Conservation (phyloP, 30 jellyfish, hydroid and myxozoan genomes). For the Mastigias papua region DNA sequence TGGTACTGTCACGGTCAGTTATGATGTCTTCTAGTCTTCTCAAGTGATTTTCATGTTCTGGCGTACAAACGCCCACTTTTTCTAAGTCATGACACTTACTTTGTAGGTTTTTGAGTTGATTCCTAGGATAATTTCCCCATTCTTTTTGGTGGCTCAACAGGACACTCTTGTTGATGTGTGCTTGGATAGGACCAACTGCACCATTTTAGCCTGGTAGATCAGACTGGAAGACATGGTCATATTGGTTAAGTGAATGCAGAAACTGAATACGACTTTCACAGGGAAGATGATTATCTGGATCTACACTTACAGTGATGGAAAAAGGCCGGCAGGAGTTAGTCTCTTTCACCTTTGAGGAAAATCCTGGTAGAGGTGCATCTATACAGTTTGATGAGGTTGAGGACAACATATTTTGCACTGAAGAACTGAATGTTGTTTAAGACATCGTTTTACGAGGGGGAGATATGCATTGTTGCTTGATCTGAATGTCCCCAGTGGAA, state of each 20-base stretch:
- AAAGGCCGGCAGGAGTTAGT: not conserved
- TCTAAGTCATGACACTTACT: conserved; percentile 61
- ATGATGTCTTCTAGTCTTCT: too few species aligned
- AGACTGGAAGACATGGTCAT: conserved; percentile 35
- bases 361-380: not conserved
- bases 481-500: too few species aligned
- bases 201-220: conserved; percentile 74
- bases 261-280: not conserved
- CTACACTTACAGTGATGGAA: not conserved
- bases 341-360: not conserved
- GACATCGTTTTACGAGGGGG: too few species aligned
- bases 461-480: too few species aligned
- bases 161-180: conserved; percentile 74
- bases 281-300: not conserved
- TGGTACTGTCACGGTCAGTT: too few species aligned
- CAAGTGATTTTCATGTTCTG: too few species aligned
- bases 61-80: conserved; percentile 63
- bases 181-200: conserved; percentile 58
- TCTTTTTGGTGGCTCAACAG: conserved; percentile 58
- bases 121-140: conserved; percentile 53
- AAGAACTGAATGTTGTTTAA: too few species aligned
- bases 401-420: too few species aligned
- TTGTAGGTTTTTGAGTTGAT: conserved; percentile 49
- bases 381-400: not conserved
- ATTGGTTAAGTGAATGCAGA: not conserved